Percentiles rank a stretch among this genome's conserved stretches.
These are phyloP conservation scores for Pholis gunnellus DNA, from an alignment of 2,113 vertebrate species.

Conservation along the genomic window DNA sequence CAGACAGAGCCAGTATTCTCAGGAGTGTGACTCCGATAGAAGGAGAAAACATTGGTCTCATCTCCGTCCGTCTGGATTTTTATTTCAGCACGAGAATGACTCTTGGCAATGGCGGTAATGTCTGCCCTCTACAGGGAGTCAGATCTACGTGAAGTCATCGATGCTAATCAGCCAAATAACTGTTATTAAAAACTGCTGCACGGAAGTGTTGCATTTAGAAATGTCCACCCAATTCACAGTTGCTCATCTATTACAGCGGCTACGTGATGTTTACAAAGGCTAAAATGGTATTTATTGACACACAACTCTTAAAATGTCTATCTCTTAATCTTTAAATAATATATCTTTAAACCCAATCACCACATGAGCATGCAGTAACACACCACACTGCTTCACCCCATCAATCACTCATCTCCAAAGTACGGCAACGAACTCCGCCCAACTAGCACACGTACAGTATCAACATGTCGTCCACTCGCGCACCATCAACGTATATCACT, in stretches of 20 bases:
- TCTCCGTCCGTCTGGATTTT: too few species aligned
- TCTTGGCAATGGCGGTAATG: slow-evolving; percentile 7
- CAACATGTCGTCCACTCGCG: slow-evolving; percentile 19
- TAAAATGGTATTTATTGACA: slow-evolving; percentile 80
- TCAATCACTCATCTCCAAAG: slow-evolving; percentile 43
- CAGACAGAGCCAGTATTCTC: slow-evolving; percentile 5
- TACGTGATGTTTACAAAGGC: slow-evolving; percentile 71
- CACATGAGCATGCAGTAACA: slow-evolving; percentile 44
- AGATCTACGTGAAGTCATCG: slow-evolving; percentile 17
- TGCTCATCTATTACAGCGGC: slow-evolving; percentile 22
- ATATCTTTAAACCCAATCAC: slow-evolving; percentile 56
- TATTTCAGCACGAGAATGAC: slow-evolving; percentile 7
- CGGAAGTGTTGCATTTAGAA: slow-evolving; percentile 60
- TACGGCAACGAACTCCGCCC: slow-evolving; percentile 34
- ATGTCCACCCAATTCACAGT: slow-evolving; percentile 46
- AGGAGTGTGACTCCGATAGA: background rate
- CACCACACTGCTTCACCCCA: slow-evolving; percentile 40
- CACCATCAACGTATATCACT: slow-evolving; percentile 35
- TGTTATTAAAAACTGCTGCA: slow-evolving; percentile 20
- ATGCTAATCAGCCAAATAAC: slow-evolving; percentile 2
- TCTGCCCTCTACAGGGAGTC: slow-evolving; percentile 12
- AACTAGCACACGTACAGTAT: slow-evolving; percentile 46
- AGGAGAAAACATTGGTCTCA: accelerated
- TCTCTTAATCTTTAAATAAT: slow-evolving; percentile 46
- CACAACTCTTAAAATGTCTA: slow-evolving; percentile 71